Conservation (phyloP, 2,888 invertebrate species). For the Crocallis elinguaria region DNA sequence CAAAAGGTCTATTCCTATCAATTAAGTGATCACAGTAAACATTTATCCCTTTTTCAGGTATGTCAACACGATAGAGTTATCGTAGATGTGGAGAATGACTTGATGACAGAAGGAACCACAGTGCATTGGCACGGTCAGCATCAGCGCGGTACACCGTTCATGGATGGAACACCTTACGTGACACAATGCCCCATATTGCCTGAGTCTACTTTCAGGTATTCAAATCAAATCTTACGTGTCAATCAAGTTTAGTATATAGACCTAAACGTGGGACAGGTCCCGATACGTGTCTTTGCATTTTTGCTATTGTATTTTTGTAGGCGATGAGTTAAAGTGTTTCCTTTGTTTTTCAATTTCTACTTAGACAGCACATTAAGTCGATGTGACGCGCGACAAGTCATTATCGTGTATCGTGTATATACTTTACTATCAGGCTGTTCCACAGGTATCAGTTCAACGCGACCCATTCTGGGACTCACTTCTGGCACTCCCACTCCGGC, state of each 20-base stretch:
- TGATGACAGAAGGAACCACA: slow-evolving; percentile 92
- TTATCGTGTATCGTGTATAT: no score
- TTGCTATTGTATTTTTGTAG: background rate
- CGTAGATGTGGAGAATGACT: slow-evolving; percentile 92
- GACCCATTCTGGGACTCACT: slow-evolving; percentile 91
- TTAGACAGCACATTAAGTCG: no score
- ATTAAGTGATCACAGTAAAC: background rate
- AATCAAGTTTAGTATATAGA: no score
- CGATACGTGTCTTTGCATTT: background rate
- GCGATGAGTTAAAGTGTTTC: background rate
- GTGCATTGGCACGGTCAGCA: slow-evolving; percentile 98
- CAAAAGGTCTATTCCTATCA: no score
- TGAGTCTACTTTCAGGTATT: slow-evolving; percentile 87
- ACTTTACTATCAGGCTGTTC: background rate
- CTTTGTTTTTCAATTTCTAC: no score
- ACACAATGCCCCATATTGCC: slow-evolving; percentile 94
- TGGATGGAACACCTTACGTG: slow-evolving; percentile 95
- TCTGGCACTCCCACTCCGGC: slow-evolving; percentile 90
- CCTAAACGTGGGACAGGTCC: no score
- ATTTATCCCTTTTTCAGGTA: slow-evolving; percentile 81
- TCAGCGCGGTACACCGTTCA: slow-evolving; percentile 90
- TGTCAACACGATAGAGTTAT: slow-evolving; percentile 93
- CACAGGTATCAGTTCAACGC: slow-evolving; percentile 89
- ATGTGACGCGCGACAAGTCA: no score
- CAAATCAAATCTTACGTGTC: no score